Evolutionary conservation across 2,888 invertebrate species (phyloP).

Genomic region (Diarsia brunnea): DNA sequence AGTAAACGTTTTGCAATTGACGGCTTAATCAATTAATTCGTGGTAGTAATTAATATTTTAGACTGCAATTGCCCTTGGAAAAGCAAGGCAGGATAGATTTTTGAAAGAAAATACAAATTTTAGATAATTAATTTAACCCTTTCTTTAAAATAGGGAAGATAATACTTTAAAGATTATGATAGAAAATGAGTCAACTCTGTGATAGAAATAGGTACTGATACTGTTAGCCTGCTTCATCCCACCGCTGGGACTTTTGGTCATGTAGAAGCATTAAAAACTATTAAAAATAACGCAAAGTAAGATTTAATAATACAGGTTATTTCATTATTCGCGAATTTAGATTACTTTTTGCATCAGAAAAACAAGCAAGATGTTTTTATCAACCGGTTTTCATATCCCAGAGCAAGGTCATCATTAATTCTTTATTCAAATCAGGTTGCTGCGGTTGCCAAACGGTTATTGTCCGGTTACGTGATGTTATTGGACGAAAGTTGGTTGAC

Average conservation of each 20-base stretch:
- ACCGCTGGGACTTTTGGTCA: too few relatives aligned
- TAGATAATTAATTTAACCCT: neutral
- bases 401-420: slow-evolving; percentile 52
- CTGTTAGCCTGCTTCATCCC: too few relatives aligned
- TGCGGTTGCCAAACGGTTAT: slow-evolving; percentile 53
- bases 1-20: neutral
- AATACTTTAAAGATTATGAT: too few relatives aligned
- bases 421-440: slow-evolving; percentile 45
- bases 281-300: too few relatives aligned
- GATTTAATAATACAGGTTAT: neutral
- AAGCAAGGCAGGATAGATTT: neutral
- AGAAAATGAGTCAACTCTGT: too few relatives aligned
- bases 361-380: slow-evolving; percentile 43
- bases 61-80: neutral
- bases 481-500: slow-evolving; percentile 55
- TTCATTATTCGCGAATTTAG: slow-evolving; percentile 32
- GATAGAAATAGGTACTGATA: too few relatives aligned
- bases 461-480: slow-evolving; percentile 61
- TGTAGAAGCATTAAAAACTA: too few relatives aligned
- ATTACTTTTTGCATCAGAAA: slow-evolving; percentile 34
- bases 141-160: too few relatives aligned
- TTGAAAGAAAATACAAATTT: neutral
- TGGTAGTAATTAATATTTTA: neutral
- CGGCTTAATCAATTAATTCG: neutral
- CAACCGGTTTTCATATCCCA: slow-evolving; percentile 34